A percentile compares a stretch with the other conserved stretches of the same genome.
Conservation (phyloP, 2,888 invertebrate genomes). For the Protonemura montana region DNA sequence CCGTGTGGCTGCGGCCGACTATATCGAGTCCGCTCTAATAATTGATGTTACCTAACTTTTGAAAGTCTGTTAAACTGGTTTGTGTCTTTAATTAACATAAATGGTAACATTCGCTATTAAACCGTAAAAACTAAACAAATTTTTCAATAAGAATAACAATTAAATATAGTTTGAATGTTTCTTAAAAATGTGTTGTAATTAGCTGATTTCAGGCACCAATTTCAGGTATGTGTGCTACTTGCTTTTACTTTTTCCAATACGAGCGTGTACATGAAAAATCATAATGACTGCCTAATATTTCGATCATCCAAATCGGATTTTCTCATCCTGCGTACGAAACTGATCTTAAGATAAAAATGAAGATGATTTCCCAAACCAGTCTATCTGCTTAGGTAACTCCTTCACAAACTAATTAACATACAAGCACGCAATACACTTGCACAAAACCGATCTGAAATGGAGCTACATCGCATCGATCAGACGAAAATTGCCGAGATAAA, state of each 20-base stretch:
- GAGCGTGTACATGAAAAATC: background rate
- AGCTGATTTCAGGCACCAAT: background rate
- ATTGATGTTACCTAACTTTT: conserved; percentile 5
- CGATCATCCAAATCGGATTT: too few species aligned
- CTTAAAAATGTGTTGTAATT: background rate
- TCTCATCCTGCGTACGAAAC: too few species aligned
- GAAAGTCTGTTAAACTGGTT: background rate
- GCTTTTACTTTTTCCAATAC: background rate
- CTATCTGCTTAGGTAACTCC: too few species aligned
- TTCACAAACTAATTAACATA: too few species aligned
- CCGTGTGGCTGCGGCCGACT: background rate
- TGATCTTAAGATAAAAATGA: too few species aligned
- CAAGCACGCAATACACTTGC: too few species aligned
- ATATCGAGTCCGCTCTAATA: background rate
- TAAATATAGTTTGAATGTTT: background rate
- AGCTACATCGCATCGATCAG: too few species aligned
- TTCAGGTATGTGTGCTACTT: background rate
- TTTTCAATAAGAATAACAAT: background rate
- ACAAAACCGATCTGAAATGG: too few species aligned
- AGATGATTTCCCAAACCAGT: too few species aligned
- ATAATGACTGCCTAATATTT: background rate
- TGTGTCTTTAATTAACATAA: background rate
- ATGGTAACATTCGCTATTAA: background rate
- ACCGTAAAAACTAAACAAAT: background rate
- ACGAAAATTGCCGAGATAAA: too few species aligned